Evolutionary conservation across 2,797 vertebrate genomes (phyloP), one percentile per base, ranked within the genome.

Genomic region (Rhinatrema bivittatum): DNA sequence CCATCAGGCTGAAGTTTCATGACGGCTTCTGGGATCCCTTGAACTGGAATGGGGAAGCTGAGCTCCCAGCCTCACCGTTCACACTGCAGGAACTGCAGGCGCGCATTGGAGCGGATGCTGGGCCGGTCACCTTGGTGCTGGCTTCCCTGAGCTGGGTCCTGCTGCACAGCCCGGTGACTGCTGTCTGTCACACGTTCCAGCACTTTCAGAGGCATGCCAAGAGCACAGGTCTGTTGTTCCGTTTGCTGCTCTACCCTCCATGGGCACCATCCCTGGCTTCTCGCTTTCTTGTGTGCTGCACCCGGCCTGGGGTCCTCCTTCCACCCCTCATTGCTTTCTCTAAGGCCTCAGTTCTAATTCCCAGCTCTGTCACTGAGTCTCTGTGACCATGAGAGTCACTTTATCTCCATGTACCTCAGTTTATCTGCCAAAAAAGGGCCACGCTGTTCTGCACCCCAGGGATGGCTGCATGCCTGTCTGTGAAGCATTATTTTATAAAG

Each of bases 71-170:
- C 23, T 30, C 70, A 3, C 75, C 78, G 28, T 82, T 89, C 60
- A 53, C 26, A 7, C 25, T 53, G 9, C 45, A 55, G n/a, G 36
- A 66, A 9, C 39, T 89, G 5, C 25, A 32, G 12, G 33, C 27
- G 9, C 51, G 74, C 14, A 7, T 87, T 27, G 65, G 67, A 25
- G 48, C 56, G 30, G 5, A 18, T 2, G 4, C 2, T 15, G 29
- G 30, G 4, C n/a, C 51, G 4, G 25, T 60, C 9, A 70, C 56
- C 2, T 56, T 89, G 7, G 68, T 87, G 10, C 71, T 90, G 5
- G 82, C 90, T 38, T 90, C 88, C 0, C 68, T 91, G 2, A 86
- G 87, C 1, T 86, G 84, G 79, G 60, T 87, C 38, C 36, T 91
- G 50, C 76, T 81, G 36, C 87, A 83, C 29, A 24, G 36, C 11